Evolutionary conservation across 2,888 invertebrate genomes (phyloP), one percentile per base, ranked within the genome.

Genomic region (Trachelus tabidus): DNA sequence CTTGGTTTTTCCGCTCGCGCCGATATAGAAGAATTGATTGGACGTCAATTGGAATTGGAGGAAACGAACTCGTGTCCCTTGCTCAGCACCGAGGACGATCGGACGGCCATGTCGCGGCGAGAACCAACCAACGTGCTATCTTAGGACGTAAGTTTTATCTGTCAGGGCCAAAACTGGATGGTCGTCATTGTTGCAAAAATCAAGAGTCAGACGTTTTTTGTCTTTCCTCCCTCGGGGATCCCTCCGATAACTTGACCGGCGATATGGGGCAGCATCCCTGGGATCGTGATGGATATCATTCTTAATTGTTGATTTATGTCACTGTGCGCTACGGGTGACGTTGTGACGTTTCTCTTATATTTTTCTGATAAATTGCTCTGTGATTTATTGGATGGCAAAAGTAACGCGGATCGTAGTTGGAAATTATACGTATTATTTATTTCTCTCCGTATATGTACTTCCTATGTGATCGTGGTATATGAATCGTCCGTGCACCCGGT

Each of bases 111-210:
- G 12, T 1, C 3, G 40, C 15, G 37, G 0, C 37, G 15, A 15
- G 6, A 40, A 12, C 34, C 23, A 15, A 12, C 34, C 23, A 0
- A 34, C 12, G 73, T 33, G 11, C 6, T 34, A 12, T 35, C 12
- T 31, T 73, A 34, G 73, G 34, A 73, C 73, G 15, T 73, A 12
- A 35, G 34, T 35, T 33, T 73, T 23, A 73, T 73, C 73, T 86
- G 84, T 88, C 86, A 85, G 82, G 88, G 86, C 6, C 15, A 6
- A 15, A 40, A 4, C 40, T 40, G 31, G 34, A 73, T 4, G 69
- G 4, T 33, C 69, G 31, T 23, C 34, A 15, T 73, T 73, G 34
- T 34, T 73, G 73, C 23, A 30, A 73, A 34, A 31, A 34, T 23
- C 34, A 30, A 35, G 73, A 35, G 73, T 40, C 37, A 15, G 15